Evolutionary conservation across 1,140 invertebrate species (phyloP).

Genomic region (Heliconius hermathena): DNA sequence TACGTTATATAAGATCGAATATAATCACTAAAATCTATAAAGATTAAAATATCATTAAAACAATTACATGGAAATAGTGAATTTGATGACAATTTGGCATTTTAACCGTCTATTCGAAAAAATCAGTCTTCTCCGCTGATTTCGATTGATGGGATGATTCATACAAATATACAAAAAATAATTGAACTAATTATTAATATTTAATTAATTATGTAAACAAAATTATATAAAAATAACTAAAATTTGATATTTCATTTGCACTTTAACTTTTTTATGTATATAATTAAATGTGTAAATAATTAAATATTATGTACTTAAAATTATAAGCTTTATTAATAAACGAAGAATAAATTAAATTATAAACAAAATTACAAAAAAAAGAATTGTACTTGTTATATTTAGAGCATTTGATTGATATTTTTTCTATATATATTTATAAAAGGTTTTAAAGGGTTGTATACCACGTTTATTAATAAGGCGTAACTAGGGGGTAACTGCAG

Average conservation of each 20-base stretch:
- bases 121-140: conserved; percentile 77
- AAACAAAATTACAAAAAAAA: background rate
- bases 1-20: conserved; percentile 16
- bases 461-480: conserved; percentile 15
- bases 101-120: conserved; percentile 60
- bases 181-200: conserved; percentile 8
- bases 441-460: background rate
- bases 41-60: conserved; percentile 18
- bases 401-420: background rate
- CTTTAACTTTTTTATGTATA: background rate
- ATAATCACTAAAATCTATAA: conserved; percentile 31
- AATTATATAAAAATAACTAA: background rate
- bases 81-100: conserved; percentile 50
- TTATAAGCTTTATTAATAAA: conserved; percentile 9
- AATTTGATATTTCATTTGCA: background rate
- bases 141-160: background rate
- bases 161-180: background rate
- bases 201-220: conserved; percentile 5
- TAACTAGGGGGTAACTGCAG: background rate
- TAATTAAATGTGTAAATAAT: background rate
- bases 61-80: conserved; percentile 22
- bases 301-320: background rate
- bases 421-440: background rate
- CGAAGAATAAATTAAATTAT: background rate
- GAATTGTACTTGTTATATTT: background rate